Conservation (phyloP, 1,140 invertebrate species). For the Nebria ingens region DNA sequence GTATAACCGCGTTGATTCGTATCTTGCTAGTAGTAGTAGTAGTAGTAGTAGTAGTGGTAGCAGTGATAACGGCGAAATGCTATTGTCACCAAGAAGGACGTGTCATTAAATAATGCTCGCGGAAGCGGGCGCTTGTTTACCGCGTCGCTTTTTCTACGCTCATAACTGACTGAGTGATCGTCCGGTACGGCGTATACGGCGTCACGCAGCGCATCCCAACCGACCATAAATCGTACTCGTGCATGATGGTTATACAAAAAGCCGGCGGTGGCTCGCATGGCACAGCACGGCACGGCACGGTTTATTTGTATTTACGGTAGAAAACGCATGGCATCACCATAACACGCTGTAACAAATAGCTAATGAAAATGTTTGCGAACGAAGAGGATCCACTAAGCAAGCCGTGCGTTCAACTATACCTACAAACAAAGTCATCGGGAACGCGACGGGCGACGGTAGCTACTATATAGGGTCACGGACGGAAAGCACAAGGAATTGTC, state of each 20-base stretch:
- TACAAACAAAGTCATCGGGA: conserved; percentile 26
- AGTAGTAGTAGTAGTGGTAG: no score
- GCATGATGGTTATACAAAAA: neutral
- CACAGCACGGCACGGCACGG: neutral
- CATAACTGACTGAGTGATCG: neutral
- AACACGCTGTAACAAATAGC: conserved; percentile 29
- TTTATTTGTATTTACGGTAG: conserved; percentile 6
- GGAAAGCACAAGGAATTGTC: conserved; percentile 23
- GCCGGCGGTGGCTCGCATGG: neutral
- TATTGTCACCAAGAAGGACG: neutral
- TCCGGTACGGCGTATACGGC: no score
- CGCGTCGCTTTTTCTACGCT: neutral
- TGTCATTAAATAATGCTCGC: conserved; percentile 1
- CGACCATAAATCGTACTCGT: neutral
- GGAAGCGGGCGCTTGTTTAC: neutral
- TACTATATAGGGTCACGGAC: conserved; percentile 1
- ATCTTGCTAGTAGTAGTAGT: no score
- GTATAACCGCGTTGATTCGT: no score
- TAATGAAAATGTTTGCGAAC: conserved; percentile 31
- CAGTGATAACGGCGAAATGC: no score
- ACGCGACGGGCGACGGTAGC: conserved; percentile 17
- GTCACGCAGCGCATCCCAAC: neutral
- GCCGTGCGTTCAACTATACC: no score
- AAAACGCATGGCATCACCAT: neutral
- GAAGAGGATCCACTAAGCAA: conserved; percentile 23